phyloP scores from a whole-genome alignment of 2,797 vertebrate genomes.

The Kryptopterus vitreolus region DNA sequence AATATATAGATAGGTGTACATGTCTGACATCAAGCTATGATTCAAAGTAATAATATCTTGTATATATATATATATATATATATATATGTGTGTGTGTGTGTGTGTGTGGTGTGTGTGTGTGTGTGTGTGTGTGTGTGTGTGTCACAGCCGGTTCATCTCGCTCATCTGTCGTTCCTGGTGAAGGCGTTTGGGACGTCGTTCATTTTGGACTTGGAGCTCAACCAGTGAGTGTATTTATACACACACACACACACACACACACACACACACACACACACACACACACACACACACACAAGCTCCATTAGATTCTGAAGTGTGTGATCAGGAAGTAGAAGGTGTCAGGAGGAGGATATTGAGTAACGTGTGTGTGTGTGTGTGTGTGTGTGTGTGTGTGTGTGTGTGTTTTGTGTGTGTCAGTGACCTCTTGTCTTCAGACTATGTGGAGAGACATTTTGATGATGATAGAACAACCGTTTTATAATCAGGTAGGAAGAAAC shows the following conservation, averaged over 20 bases:
- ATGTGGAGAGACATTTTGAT: slow-evolving; percentile 85
- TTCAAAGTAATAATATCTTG: neutral
- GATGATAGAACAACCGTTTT: slow-evolving; percentile 63
- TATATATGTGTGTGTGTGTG: neutral
- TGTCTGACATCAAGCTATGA: neutral
- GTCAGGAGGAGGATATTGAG: neutral
- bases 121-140: slow-evolving; percentile 17
- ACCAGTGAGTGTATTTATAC: slow-evolving; percentile 81
- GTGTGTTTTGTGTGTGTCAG: slow-evolving; percentile 65
- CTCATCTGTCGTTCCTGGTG: slow-evolving; percentile 88
- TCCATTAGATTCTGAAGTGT: neutral
- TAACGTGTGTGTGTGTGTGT: neutral
- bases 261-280: slow-evolving; percentile 18
- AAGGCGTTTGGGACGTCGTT: slow-evolving; percentile 82
- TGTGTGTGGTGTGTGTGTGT: neutral
- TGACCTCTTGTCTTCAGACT: slow-evolving; percentile 88
- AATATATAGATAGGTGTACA: neutral
- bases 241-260: slow-evolving; percentile 21
- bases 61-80: too few species aligned
- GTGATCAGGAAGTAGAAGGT: neutral
- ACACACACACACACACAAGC: neutral
- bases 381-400: neutral
- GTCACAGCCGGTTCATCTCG: slow-evolving; percentile 83
- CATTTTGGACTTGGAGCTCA: slow-evolving; percentile 89
- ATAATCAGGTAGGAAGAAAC: slow-evolving; percentile 67